phyloP scores from a whole-genome alignment of 1,140 invertebrate genomes.

The Helicoverpa armigera region DNA sequence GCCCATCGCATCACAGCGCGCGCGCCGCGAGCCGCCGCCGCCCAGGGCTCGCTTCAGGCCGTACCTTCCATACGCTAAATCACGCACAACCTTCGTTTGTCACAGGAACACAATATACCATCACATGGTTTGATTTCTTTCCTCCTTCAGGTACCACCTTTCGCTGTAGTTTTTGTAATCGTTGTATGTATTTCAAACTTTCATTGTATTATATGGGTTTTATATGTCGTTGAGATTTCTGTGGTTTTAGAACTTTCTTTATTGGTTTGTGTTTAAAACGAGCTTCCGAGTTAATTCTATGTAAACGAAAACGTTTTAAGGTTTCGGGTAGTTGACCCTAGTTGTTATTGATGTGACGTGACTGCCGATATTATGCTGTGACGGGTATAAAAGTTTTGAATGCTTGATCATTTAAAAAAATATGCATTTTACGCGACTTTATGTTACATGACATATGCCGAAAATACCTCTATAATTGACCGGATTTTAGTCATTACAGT shows the following conservation, averaged over 20 bases:
- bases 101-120: slow-evolving; percentile 6
- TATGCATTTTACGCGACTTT: too few species aligned
- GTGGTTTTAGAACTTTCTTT: slow-evolving; percentile 3
- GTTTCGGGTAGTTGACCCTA: neutral
- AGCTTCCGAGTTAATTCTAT: slow-evolving; percentile 47
- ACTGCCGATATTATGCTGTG: neutral
- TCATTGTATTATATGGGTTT: slow-evolving; percentile 34
- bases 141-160: slow-evolving; percentile 46
- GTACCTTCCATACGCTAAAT: slow-evolving; percentile 59
- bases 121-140: slow-evolving; percentile 14
- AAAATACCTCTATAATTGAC: too few species aligned
- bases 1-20: slow-evolving; percentile 88
- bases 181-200: slow-evolving; percentile 35
- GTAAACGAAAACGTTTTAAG: neutral
- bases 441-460: too few species aligned
- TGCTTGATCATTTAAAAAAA: too few species aligned
- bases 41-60: slow-evolving; percentile 79
- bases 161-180: slow-evolving; percentile 46
- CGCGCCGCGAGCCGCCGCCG: slow-evolving; percentile 80
- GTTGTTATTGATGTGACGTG: neutral
- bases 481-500: too few species aligned
- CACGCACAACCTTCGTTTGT: slow-evolving; percentile 21
- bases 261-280: slow-evolving; percentile 16
- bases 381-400: neutral
- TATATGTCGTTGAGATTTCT: neutral